Conservation (phyloP, 2,113 vertebrate genomes). For the Aegotheles bennettii region DNA sequence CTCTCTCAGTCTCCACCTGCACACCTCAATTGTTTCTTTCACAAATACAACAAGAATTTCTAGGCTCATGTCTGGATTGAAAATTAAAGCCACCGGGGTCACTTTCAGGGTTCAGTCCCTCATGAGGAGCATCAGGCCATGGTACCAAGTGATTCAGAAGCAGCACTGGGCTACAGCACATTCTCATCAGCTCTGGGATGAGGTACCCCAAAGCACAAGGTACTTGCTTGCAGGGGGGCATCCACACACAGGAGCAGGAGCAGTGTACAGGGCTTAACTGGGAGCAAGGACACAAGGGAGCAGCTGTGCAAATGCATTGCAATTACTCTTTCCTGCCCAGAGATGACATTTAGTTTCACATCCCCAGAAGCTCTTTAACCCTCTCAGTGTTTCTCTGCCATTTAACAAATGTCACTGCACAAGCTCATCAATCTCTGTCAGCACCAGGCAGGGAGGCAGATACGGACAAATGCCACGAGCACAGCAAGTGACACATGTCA, state of each 20-base stretch:
- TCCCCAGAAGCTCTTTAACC: background rate
- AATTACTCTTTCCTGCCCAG: background rate
- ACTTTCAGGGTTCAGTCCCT: background rate
- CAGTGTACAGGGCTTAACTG: background rate
- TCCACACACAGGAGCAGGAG: background rate
- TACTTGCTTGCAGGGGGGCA: background rate
- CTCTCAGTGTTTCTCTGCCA: background rate
- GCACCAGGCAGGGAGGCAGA: accelerated
- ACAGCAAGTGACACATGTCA: background rate
- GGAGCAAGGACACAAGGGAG: background rate
- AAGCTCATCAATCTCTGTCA: background rate
- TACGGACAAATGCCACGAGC: background rate
- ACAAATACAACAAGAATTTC: background rate
- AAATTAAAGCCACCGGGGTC: background rate
- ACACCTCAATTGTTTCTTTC: background rate
- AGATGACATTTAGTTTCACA: constrained; percentile 14
- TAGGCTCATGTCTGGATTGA: background rate
- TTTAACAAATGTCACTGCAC: constrained; percentile 51
- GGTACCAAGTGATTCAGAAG: background rate
- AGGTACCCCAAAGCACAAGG: background rate
- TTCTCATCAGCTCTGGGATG: background rate
- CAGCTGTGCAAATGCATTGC: background rate
- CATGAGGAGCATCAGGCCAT: background rate
- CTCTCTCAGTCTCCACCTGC: background rate
- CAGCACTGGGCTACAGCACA: background rate